Base-by-base conservation (phyloP, 2,113 vertebrate species). In the Regulus satrapa region DNA sequence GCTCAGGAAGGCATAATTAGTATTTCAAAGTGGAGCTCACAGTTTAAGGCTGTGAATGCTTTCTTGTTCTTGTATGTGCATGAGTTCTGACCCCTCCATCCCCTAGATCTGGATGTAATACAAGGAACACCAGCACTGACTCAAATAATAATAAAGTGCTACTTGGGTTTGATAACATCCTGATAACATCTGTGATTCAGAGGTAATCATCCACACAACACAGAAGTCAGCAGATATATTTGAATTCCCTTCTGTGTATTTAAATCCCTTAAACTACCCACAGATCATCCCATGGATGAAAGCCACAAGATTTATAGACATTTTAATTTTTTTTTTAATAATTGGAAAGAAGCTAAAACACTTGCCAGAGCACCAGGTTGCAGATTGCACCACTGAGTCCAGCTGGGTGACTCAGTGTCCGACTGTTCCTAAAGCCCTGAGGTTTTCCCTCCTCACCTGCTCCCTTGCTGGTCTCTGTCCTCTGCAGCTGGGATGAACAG, bases 141-240 rank as follows among this genome's bases (percentile, higher is more conserved):
- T 94, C 88, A 91, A 94, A 59, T 73, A 87, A 91, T 68, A 88
- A 94, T 46, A 49, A 76, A 83, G n/a, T 59, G 72, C 87, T 91
- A 32, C 63, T 88, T 88, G 55, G 28, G 55, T 88, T 91, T 89
- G 85, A 59, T 19, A 92, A 76, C 40, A 59, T 94, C 24, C 78
- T 89, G 89, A 88, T 93, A 93, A 69, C 82, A 92, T 95, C 88
- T 84, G 72, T 80, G 77, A 76, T 75, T 79, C 81, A 58, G 51
- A 93, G 85, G 69, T 93, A 94, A 83, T 92, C 55, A 89, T 36
- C 67, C 75, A 63, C 85, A 83, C 75, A 66, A 36, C 43, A 79
- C 85, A 96, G 87, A 90, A 93, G 64, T 88, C 72, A 90, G 85
- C 56, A 95, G 73, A 91, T 89, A 45, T 2, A 34, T 91, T 89